phyloP scores from a whole-genome alignment of 2,113 vertebrate species.

The Scopus umbretta region DNA sequence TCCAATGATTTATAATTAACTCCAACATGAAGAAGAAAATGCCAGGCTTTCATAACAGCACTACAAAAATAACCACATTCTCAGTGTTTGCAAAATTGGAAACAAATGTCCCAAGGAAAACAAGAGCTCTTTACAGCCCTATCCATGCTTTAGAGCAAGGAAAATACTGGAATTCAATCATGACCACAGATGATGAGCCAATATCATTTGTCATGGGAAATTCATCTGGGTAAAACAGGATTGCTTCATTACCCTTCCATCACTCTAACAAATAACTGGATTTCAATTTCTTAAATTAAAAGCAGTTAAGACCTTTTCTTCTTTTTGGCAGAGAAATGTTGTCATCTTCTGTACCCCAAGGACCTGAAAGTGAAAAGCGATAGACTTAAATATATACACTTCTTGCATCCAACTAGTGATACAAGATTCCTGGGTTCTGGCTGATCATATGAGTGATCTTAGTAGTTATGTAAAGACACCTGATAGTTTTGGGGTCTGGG shows the following conservation, averaged over 20 bases:
- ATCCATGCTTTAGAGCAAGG: conserved; percentile 76
- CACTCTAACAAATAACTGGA: conserved; percentile 68
- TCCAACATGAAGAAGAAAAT: conserved; percentile 87
- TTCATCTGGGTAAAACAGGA: conserved; percentile 81
- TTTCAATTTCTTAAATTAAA: conserved; percentile 70
- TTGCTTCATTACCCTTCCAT: conserved; percentile 71
- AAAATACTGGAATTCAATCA: conserved; percentile 75
- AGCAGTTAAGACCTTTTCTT: conserved; percentile 55
- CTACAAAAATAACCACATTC: conserved; percentile 83
- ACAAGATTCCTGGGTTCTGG: not conserved
- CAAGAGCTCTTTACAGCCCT: conserved; percentile 73
- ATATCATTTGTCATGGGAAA: conserved; percentile 89
- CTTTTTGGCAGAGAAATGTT: conserved; percentile 44
- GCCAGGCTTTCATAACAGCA: conserved; percentile 85
- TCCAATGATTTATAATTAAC: conserved; percentile 82
- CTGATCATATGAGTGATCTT: not conserved
- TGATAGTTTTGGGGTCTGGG: not conserved
- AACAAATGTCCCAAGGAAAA: conserved; percentile 87
- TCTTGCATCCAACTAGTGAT: not conserved
- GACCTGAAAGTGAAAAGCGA: conserved; percentile 42
- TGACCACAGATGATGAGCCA: conserved; percentile 80
- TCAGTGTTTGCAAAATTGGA: conserved; percentile 83
- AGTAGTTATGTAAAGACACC: not conserved
- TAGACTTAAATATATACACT: not conserved
- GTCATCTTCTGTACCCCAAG: conserved; percentile 19